Conservation (phyloP, 2,113 vertebrate genomes). For the Rhegmatorhina hoffmannsi region DNA sequence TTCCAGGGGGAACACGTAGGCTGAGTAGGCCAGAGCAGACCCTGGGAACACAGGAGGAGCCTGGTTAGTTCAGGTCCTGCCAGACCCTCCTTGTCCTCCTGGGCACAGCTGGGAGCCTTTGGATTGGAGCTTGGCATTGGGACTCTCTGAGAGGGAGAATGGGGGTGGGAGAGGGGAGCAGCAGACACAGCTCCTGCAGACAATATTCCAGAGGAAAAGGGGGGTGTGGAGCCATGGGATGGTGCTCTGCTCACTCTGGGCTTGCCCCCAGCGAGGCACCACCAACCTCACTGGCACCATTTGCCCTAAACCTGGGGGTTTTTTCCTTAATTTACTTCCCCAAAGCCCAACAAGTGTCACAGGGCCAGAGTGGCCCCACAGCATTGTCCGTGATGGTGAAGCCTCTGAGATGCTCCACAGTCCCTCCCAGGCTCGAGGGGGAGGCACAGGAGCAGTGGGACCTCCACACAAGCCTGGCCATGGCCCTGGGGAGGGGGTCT, state of each 20-base stretch:
- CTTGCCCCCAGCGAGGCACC: background rate
- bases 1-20: constrained; percentile 82
- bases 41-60: constrained; percentile 69
- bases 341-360: background rate
- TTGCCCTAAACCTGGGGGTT: fast-evolving
- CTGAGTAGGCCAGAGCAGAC: constrained; percentile 87
- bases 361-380: background rate
- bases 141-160: fast-evolving
- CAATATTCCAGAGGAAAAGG: background rate
- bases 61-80: fast-evolving
- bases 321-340: background rate
- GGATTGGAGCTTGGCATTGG: fast-evolving
- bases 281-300: fast-evolving
- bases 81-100: background rate
- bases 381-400: too few species aligned
- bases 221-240: fast-evolving
- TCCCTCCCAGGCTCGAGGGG: background rate
- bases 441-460: background rate
- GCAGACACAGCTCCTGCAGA: background rate
- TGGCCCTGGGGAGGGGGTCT: background rate
- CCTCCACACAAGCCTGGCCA: background rate
- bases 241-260: background rate
- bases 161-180: background rate
- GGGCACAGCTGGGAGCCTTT: fast-evolving
- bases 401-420: background rate